Evolutionary conservation across 1,140 invertebrate genomes (phyloP).

Genomic region (Drosophila sp.): DNA sequence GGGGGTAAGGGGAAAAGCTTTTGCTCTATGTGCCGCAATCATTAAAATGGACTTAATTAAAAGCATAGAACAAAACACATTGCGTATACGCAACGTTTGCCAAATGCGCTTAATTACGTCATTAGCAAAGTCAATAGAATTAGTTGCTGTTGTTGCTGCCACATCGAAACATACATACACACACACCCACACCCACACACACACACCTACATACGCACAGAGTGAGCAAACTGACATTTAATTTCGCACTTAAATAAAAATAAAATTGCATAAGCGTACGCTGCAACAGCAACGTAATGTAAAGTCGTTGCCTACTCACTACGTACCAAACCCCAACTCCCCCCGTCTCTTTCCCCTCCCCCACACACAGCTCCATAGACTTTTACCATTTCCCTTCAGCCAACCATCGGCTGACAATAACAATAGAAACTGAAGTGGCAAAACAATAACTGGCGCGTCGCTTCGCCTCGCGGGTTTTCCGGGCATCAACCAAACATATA

Average conservation of each 20-base stretch:
- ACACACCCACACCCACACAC: constrained; percentile 4
- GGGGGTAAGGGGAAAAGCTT: constrained; percentile 30
- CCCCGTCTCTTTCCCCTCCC: background rate
- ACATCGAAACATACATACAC: background rate
- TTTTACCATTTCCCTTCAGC: constrained; percentile 2
- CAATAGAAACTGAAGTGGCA: constrained; percentile 80
- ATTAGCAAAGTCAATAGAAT: constrained; percentile 81
- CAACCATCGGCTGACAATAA: constrained; percentile 65
- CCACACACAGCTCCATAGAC: background rate
- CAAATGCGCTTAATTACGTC: constrained; percentile 80
- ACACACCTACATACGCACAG: constrained; percentile 10
- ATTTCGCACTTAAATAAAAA: constrained; percentile 76
- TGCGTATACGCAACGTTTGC: constrained; percentile 62
- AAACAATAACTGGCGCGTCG: constrained; percentile 77
- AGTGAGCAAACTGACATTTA: constrained; percentile 52
- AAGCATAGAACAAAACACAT: constrained; percentile 53
- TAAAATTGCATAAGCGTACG: constrained; percentile 62
- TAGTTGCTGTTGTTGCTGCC: constrained; percentile 55
- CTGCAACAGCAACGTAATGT: constrained; percentile 46
- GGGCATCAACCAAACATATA: constrained; percentile 59
- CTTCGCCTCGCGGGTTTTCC: constrained; percentile 66
- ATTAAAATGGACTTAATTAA: constrained; percentile 77
- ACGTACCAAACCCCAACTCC: constrained; percentile 4
- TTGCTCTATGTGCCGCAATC: constrained; percentile 53
- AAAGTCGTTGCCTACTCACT: constrained; percentile 62